These are phyloP conservation scores for Ciconia maguari DNA, from an alignment of 2,113 vertebrate species.

Conservation along the genomic window DNA sequence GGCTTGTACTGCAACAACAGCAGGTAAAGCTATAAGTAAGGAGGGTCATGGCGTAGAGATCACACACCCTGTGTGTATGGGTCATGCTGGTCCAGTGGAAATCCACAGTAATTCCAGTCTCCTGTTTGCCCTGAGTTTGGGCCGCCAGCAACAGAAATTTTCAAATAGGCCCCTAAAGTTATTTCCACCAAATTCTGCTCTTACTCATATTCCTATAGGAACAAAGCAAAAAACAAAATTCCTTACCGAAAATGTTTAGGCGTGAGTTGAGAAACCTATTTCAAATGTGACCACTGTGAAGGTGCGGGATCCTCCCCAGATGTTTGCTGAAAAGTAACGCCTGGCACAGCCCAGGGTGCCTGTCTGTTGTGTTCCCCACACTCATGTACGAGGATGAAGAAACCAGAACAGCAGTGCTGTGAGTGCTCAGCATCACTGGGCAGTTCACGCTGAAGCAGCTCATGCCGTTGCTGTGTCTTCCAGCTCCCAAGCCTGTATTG, in stretches of 20 bases:
- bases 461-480: background rate
- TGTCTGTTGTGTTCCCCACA: background rate
- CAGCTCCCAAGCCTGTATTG: rapidly evolving
- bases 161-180: background rate
- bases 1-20: background rate
- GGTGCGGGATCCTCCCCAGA: background rate
- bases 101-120: background rate
- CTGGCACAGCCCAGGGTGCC: background rate
- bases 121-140: background rate
- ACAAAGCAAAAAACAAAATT: background rate
- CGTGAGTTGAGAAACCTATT: background rate
- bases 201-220: background rate
- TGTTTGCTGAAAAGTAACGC: background rate
- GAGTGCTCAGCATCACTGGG: background rate
- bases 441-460: background rate
- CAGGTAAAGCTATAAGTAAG: background rate
- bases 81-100: background rate
- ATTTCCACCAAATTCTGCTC: background rate
- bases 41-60: background rate
- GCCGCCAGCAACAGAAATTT: background rate
- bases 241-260: background rate
- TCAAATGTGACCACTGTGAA: rapidly evolving
- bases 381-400: rapidly evolving
- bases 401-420: background rate
- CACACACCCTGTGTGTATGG: background rate